phyloP scores from a whole-genome alignment of 2,113 vertebrate species.

The Myxocyprinus asiaticus region DNA sequence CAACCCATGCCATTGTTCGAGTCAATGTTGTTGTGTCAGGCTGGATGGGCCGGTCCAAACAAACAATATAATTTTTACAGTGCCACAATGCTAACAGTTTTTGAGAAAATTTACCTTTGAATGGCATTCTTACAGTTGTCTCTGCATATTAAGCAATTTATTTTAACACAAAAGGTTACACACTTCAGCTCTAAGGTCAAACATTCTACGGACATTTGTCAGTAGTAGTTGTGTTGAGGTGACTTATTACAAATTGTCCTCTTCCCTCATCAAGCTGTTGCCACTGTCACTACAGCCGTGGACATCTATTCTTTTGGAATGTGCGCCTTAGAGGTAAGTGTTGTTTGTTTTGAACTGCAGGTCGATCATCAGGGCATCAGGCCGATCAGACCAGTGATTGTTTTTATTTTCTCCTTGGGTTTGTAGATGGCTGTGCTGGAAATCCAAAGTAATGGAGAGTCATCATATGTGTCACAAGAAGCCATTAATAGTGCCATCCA shows the following conservation, averaged over 20 bases:
- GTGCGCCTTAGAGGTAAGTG: slow-evolving; percentile 96
- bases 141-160: too few relatives aligned
- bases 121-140: too few relatives aligned
- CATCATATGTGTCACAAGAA: slow-evolving; percentile 95
- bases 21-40: too few relatives aligned
- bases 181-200: too few relatives aligned
- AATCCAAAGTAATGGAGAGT: slow-evolving; percentile 97
- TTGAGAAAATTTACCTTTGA: too few relatives aligned
- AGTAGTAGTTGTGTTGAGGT: background rate
- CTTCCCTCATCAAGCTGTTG: slow-evolving; percentile 74
- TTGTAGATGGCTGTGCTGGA: slow-evolving; percentile 97
- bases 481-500: slow-evolving; percentile 98
- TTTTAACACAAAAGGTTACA: too few relatives aligned
- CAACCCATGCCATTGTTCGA: too few relatives aligned
- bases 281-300: slow-evolving; percentile 94
- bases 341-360: background rate
- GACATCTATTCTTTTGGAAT: slow-evolving; percentile 99
- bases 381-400: background rate
- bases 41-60: too few relatives aligned
- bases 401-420: background rate
- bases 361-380: background rate
- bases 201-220: background rate
- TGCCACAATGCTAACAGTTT: too few relatives aligned
- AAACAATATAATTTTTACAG: too few relatives aligned
- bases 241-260: background rate